These are phyloP conservation scores for Lepidurus arcticus DNA, from an alignment of 1,140 invertebrate species.

Conservation along the genomic window DNA sequence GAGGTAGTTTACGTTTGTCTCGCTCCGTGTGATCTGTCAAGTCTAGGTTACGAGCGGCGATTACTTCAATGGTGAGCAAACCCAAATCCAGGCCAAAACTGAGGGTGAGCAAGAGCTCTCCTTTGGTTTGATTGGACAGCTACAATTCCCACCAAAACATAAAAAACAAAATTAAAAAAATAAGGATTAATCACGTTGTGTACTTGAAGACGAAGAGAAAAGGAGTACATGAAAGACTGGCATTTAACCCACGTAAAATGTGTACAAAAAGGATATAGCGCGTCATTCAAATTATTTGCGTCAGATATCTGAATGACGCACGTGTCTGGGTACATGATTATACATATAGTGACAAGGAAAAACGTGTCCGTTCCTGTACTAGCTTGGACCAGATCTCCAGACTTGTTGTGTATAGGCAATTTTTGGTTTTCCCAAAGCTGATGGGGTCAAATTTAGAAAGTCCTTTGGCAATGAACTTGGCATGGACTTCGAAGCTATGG, in stretches of 20 bases:
- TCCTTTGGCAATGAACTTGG: not conserved
- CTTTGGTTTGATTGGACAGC: not conserved
- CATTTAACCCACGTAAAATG: no score
- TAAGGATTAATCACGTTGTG: not conserved
- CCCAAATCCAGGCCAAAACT: conserved; percentile 7
- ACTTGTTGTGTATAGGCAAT: not conserved
- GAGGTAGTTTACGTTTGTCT: not conserved
- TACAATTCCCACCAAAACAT: not conserved
- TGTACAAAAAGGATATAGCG: no score
- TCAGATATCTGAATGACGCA: not conserved
- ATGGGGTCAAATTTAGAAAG: not conserved
- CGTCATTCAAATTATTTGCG: not conserved
- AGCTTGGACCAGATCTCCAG: no score
- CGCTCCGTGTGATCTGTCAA: not conserved
- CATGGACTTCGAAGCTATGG: not conserved
- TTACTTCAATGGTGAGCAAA: not conserved
- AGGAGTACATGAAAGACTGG: no score
- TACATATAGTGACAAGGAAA: no score
- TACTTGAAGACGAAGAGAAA: no score
- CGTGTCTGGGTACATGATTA: not conserved
- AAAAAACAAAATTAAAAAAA: not conserved
- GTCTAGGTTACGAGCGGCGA: not conserved
- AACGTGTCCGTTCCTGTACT: no score
- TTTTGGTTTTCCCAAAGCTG: not conserved
- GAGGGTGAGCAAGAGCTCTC: not conserved